These are phyloP conservation scores for Crenichthys baileyi DNA, from an alignment of 2,797 vertebrate genomes.

Conservation along the genomic window DNA sequence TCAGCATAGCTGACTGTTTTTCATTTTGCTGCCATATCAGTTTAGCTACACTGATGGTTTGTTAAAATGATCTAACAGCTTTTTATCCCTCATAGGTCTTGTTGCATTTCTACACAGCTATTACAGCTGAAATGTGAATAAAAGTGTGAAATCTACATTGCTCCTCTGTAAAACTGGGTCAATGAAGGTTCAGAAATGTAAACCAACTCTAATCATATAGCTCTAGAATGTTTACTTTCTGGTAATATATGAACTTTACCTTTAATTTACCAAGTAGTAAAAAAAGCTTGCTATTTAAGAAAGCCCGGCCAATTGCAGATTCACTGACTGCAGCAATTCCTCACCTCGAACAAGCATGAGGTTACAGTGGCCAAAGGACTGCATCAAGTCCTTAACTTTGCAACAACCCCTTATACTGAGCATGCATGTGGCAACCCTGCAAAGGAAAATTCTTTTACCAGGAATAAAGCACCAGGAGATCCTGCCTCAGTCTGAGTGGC, in stretches of 20 bases:
- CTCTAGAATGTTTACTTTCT: background rate
- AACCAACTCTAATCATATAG: background rate
- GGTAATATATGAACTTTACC: background rate
- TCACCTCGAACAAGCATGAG: too few species aligned
- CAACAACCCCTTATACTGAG: too few species aligned
- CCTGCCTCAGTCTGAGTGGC: too few species aligned
- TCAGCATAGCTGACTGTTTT: background rate
- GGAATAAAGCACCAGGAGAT: too few species aligned
- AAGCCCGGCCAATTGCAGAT: background rate
- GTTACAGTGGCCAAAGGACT: too few species aligned
- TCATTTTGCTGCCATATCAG: background rate
- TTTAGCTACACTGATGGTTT: constrained; percentile 5
- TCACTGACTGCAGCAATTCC: too few species aligned
- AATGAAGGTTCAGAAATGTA: background rate
- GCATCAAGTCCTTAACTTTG: too few species aligned
- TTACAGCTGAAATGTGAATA: background rate
- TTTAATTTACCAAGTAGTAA: background rate
- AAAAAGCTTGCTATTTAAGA: background rate
- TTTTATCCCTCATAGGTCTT: background rate
- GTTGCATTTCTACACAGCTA: background rate
- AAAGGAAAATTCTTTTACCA: too few species aligned
- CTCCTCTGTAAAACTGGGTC: background rate
- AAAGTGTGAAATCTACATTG: background rate
- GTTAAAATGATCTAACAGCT: constrained; percentile 1
- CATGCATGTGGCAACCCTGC: too few species aligned